Percentiles rank a stretch among this genome's conserved stretches.
These are phyloP conservation scores for Horisme vitalbata DNA, from an alignment of 2,888 invertebrate species.

Conservation along the genomic window DNA sequence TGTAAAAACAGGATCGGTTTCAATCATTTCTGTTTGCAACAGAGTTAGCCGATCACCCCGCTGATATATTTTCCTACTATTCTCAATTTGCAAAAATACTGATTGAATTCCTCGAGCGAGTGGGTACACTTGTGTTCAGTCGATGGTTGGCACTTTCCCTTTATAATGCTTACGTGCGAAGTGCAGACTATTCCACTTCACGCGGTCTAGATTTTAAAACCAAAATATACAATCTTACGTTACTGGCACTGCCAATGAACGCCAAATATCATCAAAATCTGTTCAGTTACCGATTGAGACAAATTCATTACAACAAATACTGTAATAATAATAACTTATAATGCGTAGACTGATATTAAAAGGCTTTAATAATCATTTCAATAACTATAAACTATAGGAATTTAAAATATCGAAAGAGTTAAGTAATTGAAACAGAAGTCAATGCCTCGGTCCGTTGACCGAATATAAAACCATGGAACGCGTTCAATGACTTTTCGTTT, in stretches of 20 bases:
- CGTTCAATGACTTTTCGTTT: conserved; percentile 38
- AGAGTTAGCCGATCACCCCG: no score
- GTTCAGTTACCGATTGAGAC: no score
- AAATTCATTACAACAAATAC: no score
- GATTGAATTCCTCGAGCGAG: conserved; percentile 8
- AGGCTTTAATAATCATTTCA: neutral
- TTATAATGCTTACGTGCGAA: conserved; percentile 36
- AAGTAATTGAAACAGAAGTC: conserved; percentile 22
- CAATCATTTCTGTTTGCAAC: no score
- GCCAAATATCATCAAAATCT: no score
- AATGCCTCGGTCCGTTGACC: conserved; percentile 36
- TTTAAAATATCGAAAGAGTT: conserved; percentile 1
- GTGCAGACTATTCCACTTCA: conserved; percentile 36
- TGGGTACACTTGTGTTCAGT: conserved; percentile 20
- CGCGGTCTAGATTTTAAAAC: conserved; percentile 45
- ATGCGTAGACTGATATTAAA: no score
- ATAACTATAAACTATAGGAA: neutral
- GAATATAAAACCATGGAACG: conserved; percentile 38
- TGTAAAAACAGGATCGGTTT: no score
- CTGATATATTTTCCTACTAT: no score
- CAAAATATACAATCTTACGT: no score
- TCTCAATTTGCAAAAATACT: no score
- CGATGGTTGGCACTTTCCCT: conserved; percentile 40
- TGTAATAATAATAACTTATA: no score
- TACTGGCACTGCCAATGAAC: no score